These are phyloP conservation scores for Muscidifurax raptorellus DNA, from an alignment of 1,140 invertebrate species.

Conservation along the genomic window DNA sequence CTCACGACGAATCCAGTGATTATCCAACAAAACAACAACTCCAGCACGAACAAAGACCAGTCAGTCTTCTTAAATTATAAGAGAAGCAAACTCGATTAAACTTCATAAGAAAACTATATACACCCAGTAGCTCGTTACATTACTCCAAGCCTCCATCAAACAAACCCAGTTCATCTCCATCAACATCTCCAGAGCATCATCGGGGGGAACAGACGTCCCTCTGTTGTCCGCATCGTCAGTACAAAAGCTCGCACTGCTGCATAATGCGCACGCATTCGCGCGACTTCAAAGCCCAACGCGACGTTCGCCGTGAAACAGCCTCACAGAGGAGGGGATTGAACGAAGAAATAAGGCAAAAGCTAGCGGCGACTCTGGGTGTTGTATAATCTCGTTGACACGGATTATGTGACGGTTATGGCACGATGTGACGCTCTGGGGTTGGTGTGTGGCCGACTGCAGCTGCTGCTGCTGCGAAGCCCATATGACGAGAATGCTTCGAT, in stretches of 20 bases:
- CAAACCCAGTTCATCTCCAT: too few species aligned
- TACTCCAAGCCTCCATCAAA: too few species aligned
- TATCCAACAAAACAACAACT: neutral
- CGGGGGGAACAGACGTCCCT: neutral
- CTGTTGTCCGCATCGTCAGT: neutral
- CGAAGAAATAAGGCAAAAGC: slow-evolving; percentile 26
- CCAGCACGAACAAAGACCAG: neutral
- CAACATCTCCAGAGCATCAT: too few species aligned
- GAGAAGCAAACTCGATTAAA: neutral
- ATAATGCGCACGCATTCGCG: too few species aligned
- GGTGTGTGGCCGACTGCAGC: slow-evolving; percentile 1
- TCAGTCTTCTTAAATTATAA: neutral
- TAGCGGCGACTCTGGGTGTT: slow-evolving; percentile 51
- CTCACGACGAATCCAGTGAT: slow-evolving; percentile 7
- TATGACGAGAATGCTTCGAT: neutral
- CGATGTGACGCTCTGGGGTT: neutral
- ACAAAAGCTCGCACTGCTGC: too few species aligned
- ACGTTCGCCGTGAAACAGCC: too few species aligned
- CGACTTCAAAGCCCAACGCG: too few species aligned
- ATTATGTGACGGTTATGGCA: too few species aligned
- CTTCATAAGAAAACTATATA: neutral
- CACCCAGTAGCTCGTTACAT: neutral
- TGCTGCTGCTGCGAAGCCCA: neutral
- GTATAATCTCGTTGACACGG: slow-evolving; percentile 65
- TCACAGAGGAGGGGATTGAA: too few species aligned